phyloP scores from a whole-genome alignment of 2,797 vertebrate species.

The Gorsachius magnificus region DNA sequence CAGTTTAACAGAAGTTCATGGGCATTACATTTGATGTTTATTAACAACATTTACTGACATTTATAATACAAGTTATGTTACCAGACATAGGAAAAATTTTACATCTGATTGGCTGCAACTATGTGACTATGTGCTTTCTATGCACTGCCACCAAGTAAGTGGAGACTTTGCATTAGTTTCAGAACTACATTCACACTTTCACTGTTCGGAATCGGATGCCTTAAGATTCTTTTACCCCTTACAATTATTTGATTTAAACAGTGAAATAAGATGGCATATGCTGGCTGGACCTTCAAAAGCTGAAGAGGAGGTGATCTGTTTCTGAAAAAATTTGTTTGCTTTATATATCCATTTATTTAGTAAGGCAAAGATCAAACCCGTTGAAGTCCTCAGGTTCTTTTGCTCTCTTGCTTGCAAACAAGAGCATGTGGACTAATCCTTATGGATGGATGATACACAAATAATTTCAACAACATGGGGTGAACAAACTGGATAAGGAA shows the following conservation, averaged over 20 bases:
- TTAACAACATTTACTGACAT: neutral
- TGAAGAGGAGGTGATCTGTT: neutral
- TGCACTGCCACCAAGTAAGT: neutral
- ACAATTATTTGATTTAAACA: neutral
- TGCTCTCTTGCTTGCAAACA: neutral
- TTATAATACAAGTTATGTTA: neutral
- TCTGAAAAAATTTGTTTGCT: neutral
- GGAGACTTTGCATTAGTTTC: neutral
- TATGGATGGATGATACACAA: neutral
- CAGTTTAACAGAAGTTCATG: neutral
- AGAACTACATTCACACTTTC: neutral
- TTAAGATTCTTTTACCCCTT: neutral
- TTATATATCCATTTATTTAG: neutral
- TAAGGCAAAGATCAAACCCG: neutral
- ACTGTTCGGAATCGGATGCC: neutral
- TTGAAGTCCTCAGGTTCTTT: neutral
- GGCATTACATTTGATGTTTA: neutral
- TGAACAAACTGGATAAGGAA: neutral
- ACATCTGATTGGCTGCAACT: neutral
- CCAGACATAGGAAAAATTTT: neutral
- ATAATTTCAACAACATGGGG: neutral
- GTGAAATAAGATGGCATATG: neutral
- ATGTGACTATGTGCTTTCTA: neutral
- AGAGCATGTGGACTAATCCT: neutral
- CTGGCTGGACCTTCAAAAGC: neutral